A percentile compares a stretch with the other conserved stretches of the same genome.
Conservation (phyloP, 2,888 invertebrate genomes). For the Coelinius sp. region DNA sequence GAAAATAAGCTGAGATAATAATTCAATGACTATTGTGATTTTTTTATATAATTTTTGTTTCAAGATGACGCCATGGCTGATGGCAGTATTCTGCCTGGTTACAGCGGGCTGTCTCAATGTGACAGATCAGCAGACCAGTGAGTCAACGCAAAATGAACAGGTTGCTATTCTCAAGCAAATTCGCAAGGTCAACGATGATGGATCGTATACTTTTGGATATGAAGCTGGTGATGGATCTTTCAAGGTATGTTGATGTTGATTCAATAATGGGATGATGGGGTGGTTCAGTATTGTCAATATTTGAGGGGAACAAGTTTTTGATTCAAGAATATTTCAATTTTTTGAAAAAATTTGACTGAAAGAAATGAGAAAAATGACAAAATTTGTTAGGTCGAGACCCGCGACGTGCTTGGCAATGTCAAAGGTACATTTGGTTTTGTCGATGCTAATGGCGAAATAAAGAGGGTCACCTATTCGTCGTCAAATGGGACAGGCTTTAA, state of each 20-base stretch:
- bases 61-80: slow-evolving; percentile 70
- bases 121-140: slow-evolving; percentile 70
- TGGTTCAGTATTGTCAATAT: slow-evolving; percentile 44
- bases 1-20: slow-evolving; percentile 1
- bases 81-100: slow-evolving; percentile 67
- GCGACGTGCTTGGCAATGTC: slow-evolving; percentile 84
- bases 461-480: slow-evolving; percentile 83
- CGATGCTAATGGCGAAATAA: slow-evolving; percentile 83
- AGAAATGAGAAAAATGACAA: slow-evolving; percentile 27
- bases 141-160: slow-evolving; percentile 79
- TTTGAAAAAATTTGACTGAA: background rate
- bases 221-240: slow-evolving; percentile 90
- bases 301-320: slow-evolving; percentile 42
- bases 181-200: slow-evolving; percentile 85
- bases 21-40: background rate
- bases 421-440: slow-evolving; percentile 89
- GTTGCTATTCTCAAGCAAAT: slow-evolving; percentile 87
- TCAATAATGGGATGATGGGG: too few species aligned
- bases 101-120: slow-evolving; percentile 67
- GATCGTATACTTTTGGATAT: slow-evolving; percentile 87
- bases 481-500: slow-evolving; percentile 73
- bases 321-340: too few species aligned
- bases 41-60: slow-evolving; percentile 20
- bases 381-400: slow-evolving; percentile 77
- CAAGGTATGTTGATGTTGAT: slow-evolving; percentile 73